These are phyloP conservation scores for Busseola fusca DNA, from an alignment of 2,888 invertebrate genomes.

Conservation along the genomic window DNA sequence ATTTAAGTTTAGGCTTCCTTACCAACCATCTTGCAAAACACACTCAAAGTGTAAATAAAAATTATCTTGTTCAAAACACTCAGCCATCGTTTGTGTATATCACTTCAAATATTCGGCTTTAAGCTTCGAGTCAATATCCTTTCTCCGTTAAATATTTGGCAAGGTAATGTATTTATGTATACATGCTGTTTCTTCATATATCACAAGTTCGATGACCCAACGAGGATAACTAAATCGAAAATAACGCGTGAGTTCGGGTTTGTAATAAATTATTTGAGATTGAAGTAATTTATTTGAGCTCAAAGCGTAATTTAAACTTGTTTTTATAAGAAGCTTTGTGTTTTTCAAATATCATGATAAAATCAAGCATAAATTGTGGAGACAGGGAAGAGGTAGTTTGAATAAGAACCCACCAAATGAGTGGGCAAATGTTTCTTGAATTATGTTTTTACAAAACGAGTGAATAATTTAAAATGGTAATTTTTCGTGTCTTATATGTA, in stretches of 20 bases:
- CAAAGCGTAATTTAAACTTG: neutral
- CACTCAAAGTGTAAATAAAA: slow-evolving; percentile 6
- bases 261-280: slow-evolving; percentile 28
- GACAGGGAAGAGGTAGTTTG: too few relatives aligned
- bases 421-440: neutral
- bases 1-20: neutral
- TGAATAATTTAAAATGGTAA: too few relatives aligned
- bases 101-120: slow-evolving; percentile 19
- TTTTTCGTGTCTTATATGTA: neutral
- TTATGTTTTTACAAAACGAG: neutral
- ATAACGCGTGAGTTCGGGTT: slow-evolving; percentile 2
- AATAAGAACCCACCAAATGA: neutral
- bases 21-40: neutral
- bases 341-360: neutral
- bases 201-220: slow-evolving; percentile 45
- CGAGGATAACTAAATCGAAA: slow-evolving; percentile 41
- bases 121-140: slow-evolving; percentile 38
- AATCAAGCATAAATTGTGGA: too few relatives aligned
- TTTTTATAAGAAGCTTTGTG: neutral
- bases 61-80: slow-evolving; percentile 4
- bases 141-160: slow-evolving; percentile 44
- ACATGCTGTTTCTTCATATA: slow-evolving; percentile 36
- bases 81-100: slow-evolving; percentile 18
- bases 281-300: slow-evolving; percentile 44
- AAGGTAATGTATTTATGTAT: slow-evolving; percentile 16